phyloP scores from a whole-genome alignment of 2,113 vertebrate genomes.

The Sinocyclocheilus maitianheensis region DNA sequence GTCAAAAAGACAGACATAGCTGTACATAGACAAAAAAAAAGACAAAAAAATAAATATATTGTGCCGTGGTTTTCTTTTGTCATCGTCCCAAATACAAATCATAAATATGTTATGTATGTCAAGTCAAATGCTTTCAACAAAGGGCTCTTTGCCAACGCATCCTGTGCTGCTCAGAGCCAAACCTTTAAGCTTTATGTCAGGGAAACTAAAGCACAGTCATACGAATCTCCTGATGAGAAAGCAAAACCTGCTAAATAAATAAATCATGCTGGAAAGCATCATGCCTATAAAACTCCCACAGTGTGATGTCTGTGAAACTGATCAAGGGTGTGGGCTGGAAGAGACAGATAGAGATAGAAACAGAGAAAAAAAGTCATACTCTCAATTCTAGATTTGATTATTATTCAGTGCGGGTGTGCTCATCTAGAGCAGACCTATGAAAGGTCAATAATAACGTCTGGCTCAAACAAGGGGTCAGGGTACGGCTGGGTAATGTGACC shows the following conservation, averaged over 20 bases:
- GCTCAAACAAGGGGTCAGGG: neutral
- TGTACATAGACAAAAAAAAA: neutral
- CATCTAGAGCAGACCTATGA: constrained; percentile 43
- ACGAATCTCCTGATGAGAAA: constrained; percentile 68
- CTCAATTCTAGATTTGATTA: constrained; percentile 62
- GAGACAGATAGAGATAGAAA: constrained; percentile 52
- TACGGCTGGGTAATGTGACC: neutral
- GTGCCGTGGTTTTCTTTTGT: constrained; percentile 6
- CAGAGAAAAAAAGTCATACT: constrained; percentile 41
- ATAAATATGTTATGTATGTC: constrained; percentile 38
- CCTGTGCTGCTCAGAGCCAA: constrained; percentile 55
- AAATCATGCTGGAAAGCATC: constrained; percentile 64
- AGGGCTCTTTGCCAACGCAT: constrained; percentile 52
- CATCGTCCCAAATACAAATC: constrained; percentile 43
- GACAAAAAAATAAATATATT: constrained; percentile 28
- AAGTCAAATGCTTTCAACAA: constrained; percentile 50
- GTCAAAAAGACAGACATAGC: neutral
- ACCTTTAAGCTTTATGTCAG: constrained; percentile 53
- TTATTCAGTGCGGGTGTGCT: constrained; percentile 56
- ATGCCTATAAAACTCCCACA: constrained; percentile 61
- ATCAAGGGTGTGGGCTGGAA: constrained; percentile 59
- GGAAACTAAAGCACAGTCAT: constrained; percentile 68
- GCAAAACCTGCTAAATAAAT: constrained; percentile 71
- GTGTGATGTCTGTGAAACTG: constrained; percentile 63
- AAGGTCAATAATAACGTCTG: neutral